Base-by-base conservation (phyloP, 2,113 vertebrate genomes). In the Nannospalax galili region DNA sequence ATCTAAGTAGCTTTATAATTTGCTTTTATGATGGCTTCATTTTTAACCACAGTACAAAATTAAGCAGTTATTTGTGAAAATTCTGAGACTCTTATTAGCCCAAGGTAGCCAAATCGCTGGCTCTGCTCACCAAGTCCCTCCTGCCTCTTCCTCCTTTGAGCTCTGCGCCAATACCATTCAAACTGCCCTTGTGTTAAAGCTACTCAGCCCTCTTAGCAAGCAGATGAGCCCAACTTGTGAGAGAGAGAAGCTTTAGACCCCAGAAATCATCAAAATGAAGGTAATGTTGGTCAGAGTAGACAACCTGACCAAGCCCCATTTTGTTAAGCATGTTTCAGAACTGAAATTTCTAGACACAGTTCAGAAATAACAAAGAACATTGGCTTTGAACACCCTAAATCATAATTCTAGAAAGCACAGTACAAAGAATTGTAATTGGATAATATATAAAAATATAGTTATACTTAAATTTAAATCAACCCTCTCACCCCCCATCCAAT, bases 31-130 rank as follows among this genome's bases (percentile, higher is more conserved):
- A 4, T 30, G 28, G 82, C 73, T 62, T 14, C 58, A 70, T 80
- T 35, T 92, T 88, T 81, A 91, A 79, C 73, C 40, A 37, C 37
- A 79, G 74, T 58, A 64, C 30, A 89, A 85, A 94, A 92, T 40
- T 58, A 62, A 81, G 58, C 1, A 7, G 5, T 8, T 22, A 81
- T 75, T 56, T 81, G 32, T 89, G n/a, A 56, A 56, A 75, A n/a
- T 82, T 85, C 62, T 93, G 52, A 56, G 58, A 12, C 52, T 28
- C 32, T 52, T 52, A 52, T 84, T 82, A 88, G 78, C 64, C 60
- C 5, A 9, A 35, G 45, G 17, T 37, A 35, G 37, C 17, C 45
- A 67, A 69, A 58, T 2, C 1, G 42, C 3, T 40, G 32, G 3
- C 62, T 60, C 9, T 1, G 30, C 40, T 92, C 32, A n/a, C 56